phyloP scores from a whole-genome alignment of 2,797 vertebrate genomes.

The Poecile montanus region DNA sequence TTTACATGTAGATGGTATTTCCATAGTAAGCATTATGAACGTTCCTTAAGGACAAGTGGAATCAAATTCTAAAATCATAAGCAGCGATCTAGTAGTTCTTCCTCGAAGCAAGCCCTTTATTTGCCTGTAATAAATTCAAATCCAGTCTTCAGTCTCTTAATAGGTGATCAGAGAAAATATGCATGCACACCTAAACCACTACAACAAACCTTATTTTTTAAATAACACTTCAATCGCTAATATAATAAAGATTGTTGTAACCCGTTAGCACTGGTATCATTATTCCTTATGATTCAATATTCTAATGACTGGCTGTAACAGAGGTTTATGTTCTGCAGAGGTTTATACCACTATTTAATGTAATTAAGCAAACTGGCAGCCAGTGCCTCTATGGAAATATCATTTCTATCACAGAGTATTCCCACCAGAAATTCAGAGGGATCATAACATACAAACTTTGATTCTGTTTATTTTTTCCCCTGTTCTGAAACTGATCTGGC shows the following conservation, averaged over 20 bases:
- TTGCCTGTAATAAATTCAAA: slow-evolving; percentile 63
- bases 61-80: slow-evolving; percentile 59
- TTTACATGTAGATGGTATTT: slow-evolving; percentile 67
- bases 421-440: slow-evolving; percentile 72
- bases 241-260: slow-evolving; percentile 74
- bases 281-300: slow-evolving; percentile 67
- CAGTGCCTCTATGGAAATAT: slow-evolving; percentile 72
- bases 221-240: slow-evolving; percentile 75
- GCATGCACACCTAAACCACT: slow-evolving; percentile 64
- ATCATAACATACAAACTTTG: slow-evolving; percentile 67
- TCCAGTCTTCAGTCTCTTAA: slow-evolving; percentile 54
- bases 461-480: slow-evolving; percentile 62
- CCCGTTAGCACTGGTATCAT: slow-evolving; percentile 54
- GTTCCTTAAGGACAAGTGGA: slow-evolving; percentile 57
- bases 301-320: slow-evolving; percentile 50
- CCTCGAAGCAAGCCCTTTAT: slow-evolving; percentile 51
- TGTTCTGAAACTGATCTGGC: slow-evolving; percentile 60
- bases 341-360: slow-evolving; percentile 74
- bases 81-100: slow-evolving; percentile 42
- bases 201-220: slow-evolving; percentile 68
- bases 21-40: slow-evolving; percentile 16
- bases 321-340: slow-evolving; percentile 71
- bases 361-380: slow-evolving; percentile 77
- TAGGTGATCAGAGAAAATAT: slow-evolving; percentile 58
- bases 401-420: slow-evolving; percentile 68